Evolutionary conservation across 2,888 invertebrate species (phyloP), one percentile per base, ranked within the genome.

Genomic region (Cheilosia urbana): DNA sequence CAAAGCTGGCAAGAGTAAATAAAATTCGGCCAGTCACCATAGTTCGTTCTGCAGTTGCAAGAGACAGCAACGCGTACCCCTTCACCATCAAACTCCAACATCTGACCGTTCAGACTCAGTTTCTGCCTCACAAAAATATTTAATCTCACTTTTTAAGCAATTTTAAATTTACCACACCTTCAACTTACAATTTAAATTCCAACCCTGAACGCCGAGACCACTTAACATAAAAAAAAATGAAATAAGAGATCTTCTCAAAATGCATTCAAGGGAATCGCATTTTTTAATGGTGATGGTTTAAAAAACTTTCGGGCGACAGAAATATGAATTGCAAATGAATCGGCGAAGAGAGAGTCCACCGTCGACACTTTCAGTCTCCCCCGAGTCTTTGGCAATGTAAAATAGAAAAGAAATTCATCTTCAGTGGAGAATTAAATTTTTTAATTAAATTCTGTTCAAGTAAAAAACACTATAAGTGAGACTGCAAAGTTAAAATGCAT

Each of bases 291-390:
- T 30, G 11, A 17, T 30, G 21, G 24, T 66, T 53, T 11, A 5
- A 15, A 6, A 47, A 73, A 63, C 55, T 73, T 73, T 30, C 24
- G 24, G 21, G 37, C 65, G 73, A 47, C 55, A 47, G 24, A 73
- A 75, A 65, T 65, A 65, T 75, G 65, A 75, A 75, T 75, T 65
- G 57, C 65, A 75, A 75, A 75, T 75, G 55, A 75, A 17, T 27
- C 34, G 37, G 37, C 37, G 37, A 37, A 37, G 37, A 37, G 37
- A 30, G 34, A 9, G 37, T 47, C 19, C 45, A 17, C 17, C 45
- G 55, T 24, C 37, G 47, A 47, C 37, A 15, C 3, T 42, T 21
- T 60, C 11, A 15, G 30, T 17, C 42, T 7, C 51, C 60, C 27
- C 40, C 17, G 51, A 17, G 24, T n/a, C 21, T 7, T 13, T 63